Evolutionary conservation across 2,113 vertebrate genomes (phyloP).

Genomic region (Edolisoma coerulescens): DNA sequence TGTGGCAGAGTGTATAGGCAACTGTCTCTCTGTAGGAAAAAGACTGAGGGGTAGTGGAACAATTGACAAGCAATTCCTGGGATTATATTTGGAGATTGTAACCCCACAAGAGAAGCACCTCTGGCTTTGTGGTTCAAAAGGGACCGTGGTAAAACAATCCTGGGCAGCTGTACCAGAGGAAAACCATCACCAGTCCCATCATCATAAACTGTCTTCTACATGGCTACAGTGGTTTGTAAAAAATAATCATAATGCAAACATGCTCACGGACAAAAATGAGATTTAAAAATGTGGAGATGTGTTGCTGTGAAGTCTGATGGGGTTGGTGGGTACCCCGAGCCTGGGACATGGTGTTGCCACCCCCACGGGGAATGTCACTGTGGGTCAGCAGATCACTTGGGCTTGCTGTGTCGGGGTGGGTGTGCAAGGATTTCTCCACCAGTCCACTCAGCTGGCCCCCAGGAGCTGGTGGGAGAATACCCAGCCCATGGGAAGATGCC

Average conservation of each 20-base stretch:
- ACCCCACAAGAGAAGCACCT: not conserved
- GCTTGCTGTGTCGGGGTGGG: rapidly evolving
- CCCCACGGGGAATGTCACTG: rapidly evolving
- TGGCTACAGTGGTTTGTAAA: not conserved
- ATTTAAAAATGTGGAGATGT: not conserved
- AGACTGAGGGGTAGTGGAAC: not conserved
- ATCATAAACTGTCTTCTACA: not conserved
- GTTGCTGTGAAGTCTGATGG: rapidly evolving
- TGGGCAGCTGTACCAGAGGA: not conserved
- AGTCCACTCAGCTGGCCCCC: rapidly evolving
- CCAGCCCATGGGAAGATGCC: not conserved
- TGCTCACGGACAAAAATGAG: not conserved
- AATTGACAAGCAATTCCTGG: not conserved
- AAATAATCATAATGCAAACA: not conserved
- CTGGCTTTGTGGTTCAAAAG: not conserved
- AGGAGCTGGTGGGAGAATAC: rapidly evolving
- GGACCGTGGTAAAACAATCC: too few species aligned
- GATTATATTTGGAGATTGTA: not conserved
- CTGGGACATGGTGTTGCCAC: rapidly evolving
- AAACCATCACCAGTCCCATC: not conserved
- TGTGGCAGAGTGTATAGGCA: not conserved
- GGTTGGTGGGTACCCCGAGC: rapidly evolving
- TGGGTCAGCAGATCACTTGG: not conserved
- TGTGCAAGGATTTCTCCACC: not conserved
- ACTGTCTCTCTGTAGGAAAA: not conserved